Conservation (phyloP, 2,113 vertebrate genomes). For the Atrichornis clamosus region DNA sequence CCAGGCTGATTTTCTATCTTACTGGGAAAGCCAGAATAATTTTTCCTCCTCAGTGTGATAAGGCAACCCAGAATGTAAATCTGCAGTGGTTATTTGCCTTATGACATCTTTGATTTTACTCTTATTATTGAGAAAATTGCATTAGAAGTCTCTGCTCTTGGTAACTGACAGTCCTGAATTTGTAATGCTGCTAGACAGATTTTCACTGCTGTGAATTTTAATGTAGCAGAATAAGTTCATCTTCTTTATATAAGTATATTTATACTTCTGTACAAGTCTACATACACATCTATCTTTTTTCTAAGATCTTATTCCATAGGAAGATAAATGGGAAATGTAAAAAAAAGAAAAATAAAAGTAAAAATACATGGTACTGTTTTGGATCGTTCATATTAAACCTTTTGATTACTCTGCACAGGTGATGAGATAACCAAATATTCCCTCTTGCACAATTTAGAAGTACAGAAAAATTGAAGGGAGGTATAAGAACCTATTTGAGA, state of each 20-base stretch:
- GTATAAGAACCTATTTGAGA: background rate
- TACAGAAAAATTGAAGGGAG: background rate
- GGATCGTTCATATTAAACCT: background rate
- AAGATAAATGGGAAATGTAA: background rate
- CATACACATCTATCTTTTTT: background rate
- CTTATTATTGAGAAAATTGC: background rate
- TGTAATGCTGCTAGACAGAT: background rate
- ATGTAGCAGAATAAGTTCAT: background rate
- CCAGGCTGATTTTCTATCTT: background rate
- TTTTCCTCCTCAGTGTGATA: background rate
- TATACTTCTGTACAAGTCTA: background rate
- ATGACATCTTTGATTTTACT: background rate
- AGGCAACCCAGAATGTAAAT: background rate
- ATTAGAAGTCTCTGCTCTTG: background rate
- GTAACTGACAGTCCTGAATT: background rate
- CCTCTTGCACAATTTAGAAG: background rate
- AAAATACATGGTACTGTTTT: background rate
- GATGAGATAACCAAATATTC: background rate
- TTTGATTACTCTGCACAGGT: background rate
- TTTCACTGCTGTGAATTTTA: background rate
- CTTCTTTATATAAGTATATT: background rate
- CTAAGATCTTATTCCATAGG: background rate
- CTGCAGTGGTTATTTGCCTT: background rate
- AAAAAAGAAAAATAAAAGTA: background rate
- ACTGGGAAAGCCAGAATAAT: background rate